Evolutionary conservation across 2,797 vertebrate genomes (phyloP).

Genomic region (Mus spretus): DNA sequence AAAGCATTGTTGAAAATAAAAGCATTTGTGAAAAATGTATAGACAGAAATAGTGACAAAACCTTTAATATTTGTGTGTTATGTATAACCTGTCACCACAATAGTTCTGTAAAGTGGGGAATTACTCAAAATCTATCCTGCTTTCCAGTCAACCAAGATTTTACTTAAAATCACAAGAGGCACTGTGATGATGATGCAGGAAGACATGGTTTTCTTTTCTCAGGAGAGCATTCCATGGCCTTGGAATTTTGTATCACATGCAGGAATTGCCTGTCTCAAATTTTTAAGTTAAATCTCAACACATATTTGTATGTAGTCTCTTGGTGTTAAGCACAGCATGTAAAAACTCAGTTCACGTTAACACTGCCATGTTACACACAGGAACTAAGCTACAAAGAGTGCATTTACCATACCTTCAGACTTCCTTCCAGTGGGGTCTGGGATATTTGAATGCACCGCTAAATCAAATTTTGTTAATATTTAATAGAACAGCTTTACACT

Average conservation of each 20-base stretch:
- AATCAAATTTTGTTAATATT: conserved; percentile 57
- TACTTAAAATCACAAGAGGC: not conserved
- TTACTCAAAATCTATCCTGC: conserved; percentile 5
- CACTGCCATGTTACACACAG: not conserved
- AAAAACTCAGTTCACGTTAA: not conserved
- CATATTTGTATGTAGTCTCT: not conserved
- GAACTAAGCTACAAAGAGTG: conserved; percentile 4
- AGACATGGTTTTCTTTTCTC: not conserved
- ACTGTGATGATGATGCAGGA: not conserved
- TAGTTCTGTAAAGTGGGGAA: not conserved
- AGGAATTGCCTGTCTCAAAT: not conserved
- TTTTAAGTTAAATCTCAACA: conserved; percentile 8
- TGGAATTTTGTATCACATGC: conserved; percentile 38
- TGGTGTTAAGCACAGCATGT: not conserved
- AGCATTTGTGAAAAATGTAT: not conserved
- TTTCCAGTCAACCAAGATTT: not conserved
- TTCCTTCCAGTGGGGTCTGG: not conserved
- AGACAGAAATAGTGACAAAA: conserved; percentile 6
- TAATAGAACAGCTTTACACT: not conserved
- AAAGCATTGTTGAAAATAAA: conserved; percentile 22
- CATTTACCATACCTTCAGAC: not conserved
- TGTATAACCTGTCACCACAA: conserved; percentile 21
- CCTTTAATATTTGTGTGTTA: not conserved
- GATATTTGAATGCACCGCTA: conserved; percentile 36
- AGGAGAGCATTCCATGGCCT: not conserved